Conservation (phyloP, 1,140 invertebrate genomes). For the Diorhabda sublineata region DNA sequence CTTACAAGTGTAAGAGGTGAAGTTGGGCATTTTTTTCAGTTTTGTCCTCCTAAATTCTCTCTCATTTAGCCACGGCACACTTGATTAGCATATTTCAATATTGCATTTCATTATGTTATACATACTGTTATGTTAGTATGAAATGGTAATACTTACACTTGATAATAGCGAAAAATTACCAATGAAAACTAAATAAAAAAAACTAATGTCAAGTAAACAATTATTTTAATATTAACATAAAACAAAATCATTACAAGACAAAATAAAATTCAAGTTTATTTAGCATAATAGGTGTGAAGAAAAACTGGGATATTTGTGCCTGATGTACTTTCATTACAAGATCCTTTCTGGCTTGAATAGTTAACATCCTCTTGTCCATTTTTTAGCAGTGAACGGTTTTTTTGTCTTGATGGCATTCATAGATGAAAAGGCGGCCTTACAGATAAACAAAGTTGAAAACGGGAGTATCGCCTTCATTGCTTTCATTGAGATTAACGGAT, state of each 20-base stretch:
- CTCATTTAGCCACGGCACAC: background rate
- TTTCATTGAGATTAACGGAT: background rate
- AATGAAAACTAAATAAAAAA: no score
- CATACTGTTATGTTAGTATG: background rate
- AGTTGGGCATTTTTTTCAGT: no score
- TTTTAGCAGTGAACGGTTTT: background rate
- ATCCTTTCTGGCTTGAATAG: background rate
- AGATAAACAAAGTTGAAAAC: background rate
- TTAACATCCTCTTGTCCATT: background rate
- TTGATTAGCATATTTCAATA: background rate
- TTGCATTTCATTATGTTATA: background rate
- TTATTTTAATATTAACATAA: no score
- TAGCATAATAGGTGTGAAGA: no score
- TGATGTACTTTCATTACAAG: background rate
- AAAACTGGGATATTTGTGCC: background rate
- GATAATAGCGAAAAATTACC: background rate
- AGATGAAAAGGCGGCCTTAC: background rate
- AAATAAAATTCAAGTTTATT: no score
- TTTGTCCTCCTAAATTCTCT: no score
- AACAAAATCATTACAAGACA: no score
- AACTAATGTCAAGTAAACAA: no score
- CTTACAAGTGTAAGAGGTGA: no score
- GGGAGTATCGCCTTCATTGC: background rate
- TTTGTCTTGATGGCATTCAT: background rate
- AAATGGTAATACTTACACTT: background rate